Percentiles rank a stretch among this genome's conserved stretches.
Conservation (phyloP, 2,888 invertebrate genomes). For the Drosophila anceps region DNA sequence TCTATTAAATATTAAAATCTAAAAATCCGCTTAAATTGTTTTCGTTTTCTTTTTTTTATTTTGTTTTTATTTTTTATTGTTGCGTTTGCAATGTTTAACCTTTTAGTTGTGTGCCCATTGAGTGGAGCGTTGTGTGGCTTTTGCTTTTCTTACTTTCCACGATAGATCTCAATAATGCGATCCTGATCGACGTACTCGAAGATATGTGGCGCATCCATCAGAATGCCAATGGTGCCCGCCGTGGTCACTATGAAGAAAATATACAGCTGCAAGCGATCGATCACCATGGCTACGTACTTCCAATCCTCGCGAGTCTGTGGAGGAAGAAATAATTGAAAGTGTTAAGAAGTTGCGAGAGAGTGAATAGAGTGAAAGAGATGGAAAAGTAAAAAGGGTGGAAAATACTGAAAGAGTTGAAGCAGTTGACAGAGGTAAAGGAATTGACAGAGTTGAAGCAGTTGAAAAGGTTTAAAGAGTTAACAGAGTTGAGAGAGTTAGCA, state of each 20-base stretch:
- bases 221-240: constrained; percentile 97
- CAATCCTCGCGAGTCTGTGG: constrained; percentile 97
- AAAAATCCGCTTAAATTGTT: constrained; percentile 69
- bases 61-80: constrained; percentile 66
- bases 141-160: constrained; percentile 91
- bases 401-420: background rate
- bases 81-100: constrained; percentile 84
- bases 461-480: background rate
- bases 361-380: background rate
- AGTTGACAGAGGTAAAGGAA: background rate
- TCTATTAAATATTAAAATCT: constrained; percentile 64
- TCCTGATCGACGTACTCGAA: constrained; percentile 99
- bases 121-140: background rate
- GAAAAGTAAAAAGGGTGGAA: background rate
- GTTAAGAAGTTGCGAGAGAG: background rate
- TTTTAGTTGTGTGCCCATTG: constrained; percentile 49
- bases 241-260: constrained; percentile 98
- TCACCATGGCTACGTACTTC: constrained; percentile 99
- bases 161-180: constrained; percentile 96
- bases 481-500: background rate
- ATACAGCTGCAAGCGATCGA: constrained; percentile 97
- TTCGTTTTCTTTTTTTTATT: constrained; percentile 27
- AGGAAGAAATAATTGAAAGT: background rate
- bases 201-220: constrained; percentile 99
- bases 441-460: background rate